Base-by-base conservation (phyloP, 2,113 vertebrate genomes). In the Nematolebias whitei region DNA sequence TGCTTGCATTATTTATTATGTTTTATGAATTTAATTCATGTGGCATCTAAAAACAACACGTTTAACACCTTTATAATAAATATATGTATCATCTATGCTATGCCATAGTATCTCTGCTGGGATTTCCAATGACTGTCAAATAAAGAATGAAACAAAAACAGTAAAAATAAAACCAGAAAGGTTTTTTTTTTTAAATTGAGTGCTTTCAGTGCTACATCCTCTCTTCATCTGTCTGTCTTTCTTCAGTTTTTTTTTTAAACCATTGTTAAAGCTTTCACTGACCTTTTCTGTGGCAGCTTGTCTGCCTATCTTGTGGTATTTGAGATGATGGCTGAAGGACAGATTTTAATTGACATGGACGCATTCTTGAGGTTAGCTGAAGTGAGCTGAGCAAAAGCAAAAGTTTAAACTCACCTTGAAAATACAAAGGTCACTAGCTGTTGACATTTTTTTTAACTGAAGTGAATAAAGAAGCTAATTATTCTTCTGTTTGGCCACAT, bases 311-410 rank as follows among this genome's bases (percentile, higher is more conserved):
- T 44, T 29, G 47, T 66, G 68, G 78, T 71, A 11, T 47, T 47
- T 35, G 32, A 78, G 73, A 66, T 78, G 70, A 75, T 71, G 64
- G 86, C 84, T 76, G 52, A 70, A 74, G 72, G 87, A 68, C 29
- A 47, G 63, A 38, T 71, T 88, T 83, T 89, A 91, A 91, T 85
- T 90, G 89, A 89, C 59, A 50, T 59, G 73, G 68, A 56, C 82
- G 55, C 50, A 71, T 83, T 63, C 48, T 58, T 62, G 68, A 85
- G 43, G 74, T 53, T 63, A 50, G 65, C n/a, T n/a, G n/a, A n/a
- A n/a, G 32, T 23, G 45, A 71, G 35, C 71, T 71, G 63, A 79
- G 39, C 57, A 26, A 58, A 22, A 56, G 38, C 52, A 64, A 58
- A 8, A 48, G 44, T 47, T 44, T 47, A 8, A 35, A 76, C 59